Percentiles rank a stretch among this genome's conserved stretches.
phyloP scores from a whole-genome alignment of 2,113 vertebrate genomes.

The Gasterosteus aculeatus region DNA sequence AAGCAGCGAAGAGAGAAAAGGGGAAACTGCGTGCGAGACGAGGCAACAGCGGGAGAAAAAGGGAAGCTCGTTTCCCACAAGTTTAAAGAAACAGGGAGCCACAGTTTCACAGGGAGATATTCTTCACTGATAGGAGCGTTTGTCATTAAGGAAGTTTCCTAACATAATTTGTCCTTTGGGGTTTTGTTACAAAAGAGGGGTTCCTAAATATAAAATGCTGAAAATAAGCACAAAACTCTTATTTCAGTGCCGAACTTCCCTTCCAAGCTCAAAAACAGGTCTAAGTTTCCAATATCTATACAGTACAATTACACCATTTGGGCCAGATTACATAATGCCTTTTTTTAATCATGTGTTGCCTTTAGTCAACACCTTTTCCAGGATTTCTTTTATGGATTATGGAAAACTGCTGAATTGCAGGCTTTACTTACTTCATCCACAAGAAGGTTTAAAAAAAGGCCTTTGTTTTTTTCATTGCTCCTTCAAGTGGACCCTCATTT shows the following conservation, averaged over 20 bases:
- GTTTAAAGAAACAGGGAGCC: constrained; percentile 30
- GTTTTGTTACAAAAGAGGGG: constrained; percentile 46
- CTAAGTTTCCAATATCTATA: background rate
- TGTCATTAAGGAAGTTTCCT: constrained; percentile 51
- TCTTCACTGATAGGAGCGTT: constrained; percentile 47
- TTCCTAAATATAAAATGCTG: constrained; percentile 23
- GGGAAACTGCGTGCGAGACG: constrained; percentile 47
- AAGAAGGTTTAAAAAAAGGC: background rate
- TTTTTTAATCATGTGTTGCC: background rate
- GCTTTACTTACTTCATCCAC: background rate
- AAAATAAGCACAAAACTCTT: background rate
- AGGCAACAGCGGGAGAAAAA: constrained; percentile 29
- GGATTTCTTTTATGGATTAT: background rate
- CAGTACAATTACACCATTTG: constrained; percentile 32
- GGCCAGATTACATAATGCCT: constrained; percentile 8
- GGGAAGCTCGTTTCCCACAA: constrained; percentile 52
- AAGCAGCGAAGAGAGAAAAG: constrained; percentile 69
- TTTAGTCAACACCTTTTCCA: background rate
- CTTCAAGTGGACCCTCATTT: constrained; percentile 65
- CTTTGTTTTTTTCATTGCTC: constrained; percentile 52
- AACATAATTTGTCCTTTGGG: constrained; percentile 46
- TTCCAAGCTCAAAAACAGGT: constrained; percentile 3
- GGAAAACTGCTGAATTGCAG: background rate
- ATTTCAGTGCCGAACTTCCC: background rate
- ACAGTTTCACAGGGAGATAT: constrained; percentile 51